Base-by-base conservation (phyloP, 1,140 invertebrate species). In the Drosophila trapezifrons region DNA sequence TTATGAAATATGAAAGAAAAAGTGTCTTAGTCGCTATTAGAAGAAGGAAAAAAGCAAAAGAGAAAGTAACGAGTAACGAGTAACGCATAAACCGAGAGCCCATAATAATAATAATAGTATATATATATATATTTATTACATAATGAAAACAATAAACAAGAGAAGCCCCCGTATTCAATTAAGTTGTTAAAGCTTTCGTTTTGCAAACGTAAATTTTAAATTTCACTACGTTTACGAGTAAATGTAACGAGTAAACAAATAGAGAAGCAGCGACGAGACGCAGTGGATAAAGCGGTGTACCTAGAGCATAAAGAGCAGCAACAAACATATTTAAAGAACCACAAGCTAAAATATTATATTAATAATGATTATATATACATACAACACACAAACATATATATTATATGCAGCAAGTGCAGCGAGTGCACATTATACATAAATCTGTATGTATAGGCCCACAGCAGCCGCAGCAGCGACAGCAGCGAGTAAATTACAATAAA, bases 161-260 rank as follows among this genome's bases (percentile, higher is more conserved):
- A 64, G 49, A 57, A 49, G 18, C 32, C 51, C 47, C 76, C 45
- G 51, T 55, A 77, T 46, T 76, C 58, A 71, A 49, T 87, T 87
- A 87, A 87, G 83, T 87, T 87, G 83, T 87, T 87, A 87, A 87
- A 78, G 84, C 83, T 87, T 87, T 87, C 78, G 83, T 86, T 89
- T 89, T 76, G 76, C 79, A 79, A 87, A 80, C 54, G 72, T 76
- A 84, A 63, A 76, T 84, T 84, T 76, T 72, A 79, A 83, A 83
- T 72, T 83, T 83, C 62, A 60, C 67, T 69, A 76, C 27, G 59
- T 70, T 75, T 76, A 83, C 15, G 67, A 83, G 82, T 86, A 71
- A 45, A 81, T 63, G 69, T 20, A 40, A 67, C 29, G 29, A 32
- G 10, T 32, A 20, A 54, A 46, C 20, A 66, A 57, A 52, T 29